These are phyloP conservation scores for Strigamia crassipes DNA, from an alignment of 2,888 invertebrate species.

Conservation along the genomic window DNA sequence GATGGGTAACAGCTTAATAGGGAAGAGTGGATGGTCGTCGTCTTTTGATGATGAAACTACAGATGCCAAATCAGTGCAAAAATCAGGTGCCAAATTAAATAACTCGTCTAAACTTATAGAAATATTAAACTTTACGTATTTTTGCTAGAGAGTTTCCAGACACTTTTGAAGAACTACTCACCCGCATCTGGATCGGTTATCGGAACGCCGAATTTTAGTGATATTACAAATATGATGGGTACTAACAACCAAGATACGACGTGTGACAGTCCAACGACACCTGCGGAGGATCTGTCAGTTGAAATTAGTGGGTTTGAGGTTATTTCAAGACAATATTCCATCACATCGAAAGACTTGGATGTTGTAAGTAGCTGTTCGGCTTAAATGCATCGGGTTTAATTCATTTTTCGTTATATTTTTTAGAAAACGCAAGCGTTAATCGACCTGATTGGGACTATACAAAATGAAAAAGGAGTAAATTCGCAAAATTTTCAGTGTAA, in stretches of 20 bases:
- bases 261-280: neutral
- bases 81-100: neutral
- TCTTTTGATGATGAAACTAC: conserved; percentile 50
- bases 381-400: neutral
- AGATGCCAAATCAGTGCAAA: neutral
- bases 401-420: neutral
- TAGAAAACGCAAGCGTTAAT: conserved; percentile 53
- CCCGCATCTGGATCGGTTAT: conserved; percentile 46
- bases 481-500: conserved; percentile 85
- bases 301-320: conserved; percentile 53
- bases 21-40: conserved; percentile 54
- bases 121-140: neutral
- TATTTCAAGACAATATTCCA: conserved; percentile 52
- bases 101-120: neutral
- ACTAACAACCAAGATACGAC: neutral
- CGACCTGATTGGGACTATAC: conserved; percentile 55
- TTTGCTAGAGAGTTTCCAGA: conserved; percentile 49
- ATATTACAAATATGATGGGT: conserved; percentile 43
- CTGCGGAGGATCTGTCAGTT: conserved; percentile 32
- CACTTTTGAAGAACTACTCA: conserved; percentile 48
- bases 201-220: conserved; percentile 49
- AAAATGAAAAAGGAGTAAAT: conserved; percentile 77
- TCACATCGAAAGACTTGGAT: conserved; percentile 52
- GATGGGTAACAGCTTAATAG: conserved; percentile 52
- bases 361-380: conserved; percentile 44